Evolutionary conservation across 2,888 invertebrate genomes (phyloP).

Genomic region (Rhingia campestris): DNA sequence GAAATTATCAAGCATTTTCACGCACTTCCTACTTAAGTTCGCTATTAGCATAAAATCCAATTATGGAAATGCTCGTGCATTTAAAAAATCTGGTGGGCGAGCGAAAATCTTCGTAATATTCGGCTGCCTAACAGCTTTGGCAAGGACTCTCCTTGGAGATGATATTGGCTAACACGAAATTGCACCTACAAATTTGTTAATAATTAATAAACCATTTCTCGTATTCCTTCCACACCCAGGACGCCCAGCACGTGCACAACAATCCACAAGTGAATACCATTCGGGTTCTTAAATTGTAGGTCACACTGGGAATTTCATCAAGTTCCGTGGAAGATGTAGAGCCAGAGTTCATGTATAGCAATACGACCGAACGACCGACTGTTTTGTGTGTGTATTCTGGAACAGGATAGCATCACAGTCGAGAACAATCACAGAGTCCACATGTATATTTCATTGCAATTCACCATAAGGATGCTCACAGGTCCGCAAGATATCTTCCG

Average conservation of each 20-base stretch:
- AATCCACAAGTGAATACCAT: conserved; percentile 16
- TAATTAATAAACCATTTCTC: conserved; percentile 25
- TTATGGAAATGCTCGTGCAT: neutral
- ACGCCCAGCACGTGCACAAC: conserved; percentile 27
- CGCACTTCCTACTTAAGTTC: neutral
- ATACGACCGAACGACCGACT: neutral
- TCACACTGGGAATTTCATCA: conserved; percentile 14
- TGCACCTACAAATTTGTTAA: conserved; percentile 33
- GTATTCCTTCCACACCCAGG: neutral
- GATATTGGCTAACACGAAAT: conserved; percentile 15
- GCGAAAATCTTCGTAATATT: neutral
- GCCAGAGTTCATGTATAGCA: neutral
- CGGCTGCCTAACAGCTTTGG: neutral
- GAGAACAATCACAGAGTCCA: conserved; percentile 45
- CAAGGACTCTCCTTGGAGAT: neutral
- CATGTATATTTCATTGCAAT: conserved; percentile 51
- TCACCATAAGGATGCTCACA: conserved; percentile 49
- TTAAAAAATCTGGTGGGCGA: conserved; percentile 19
- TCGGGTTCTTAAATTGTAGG: neutral
- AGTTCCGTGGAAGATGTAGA: neutral
- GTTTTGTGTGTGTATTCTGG: neutral
- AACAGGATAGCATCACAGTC: neutral
- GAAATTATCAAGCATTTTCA: conserved; percentile 5
- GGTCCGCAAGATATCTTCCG: conserved; percentile 30
- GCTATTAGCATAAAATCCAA: conserved; percentile 20